Evolutionary conservation across 2,113 vertebrate genomes (phyloP).

Genomic region (Amazona guildingii): DNA sequence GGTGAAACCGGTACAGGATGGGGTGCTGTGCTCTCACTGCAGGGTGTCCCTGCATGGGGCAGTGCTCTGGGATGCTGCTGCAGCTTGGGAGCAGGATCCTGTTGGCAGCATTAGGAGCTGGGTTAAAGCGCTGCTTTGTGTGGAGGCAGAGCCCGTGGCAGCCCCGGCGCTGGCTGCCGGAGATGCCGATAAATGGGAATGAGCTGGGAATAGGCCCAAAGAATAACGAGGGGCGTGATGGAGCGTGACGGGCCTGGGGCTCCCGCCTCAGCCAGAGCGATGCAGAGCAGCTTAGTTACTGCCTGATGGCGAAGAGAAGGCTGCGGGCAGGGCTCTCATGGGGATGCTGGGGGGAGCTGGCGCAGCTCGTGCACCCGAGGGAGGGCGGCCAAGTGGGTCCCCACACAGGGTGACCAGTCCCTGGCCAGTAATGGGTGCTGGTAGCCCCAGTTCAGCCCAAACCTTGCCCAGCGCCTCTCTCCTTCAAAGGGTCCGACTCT

Average conservation of each 20-base stretch:
- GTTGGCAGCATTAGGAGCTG: background rate
- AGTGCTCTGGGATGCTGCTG: rapidly evolving
- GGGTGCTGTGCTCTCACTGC: background rate
- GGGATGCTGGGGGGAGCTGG: rapidly evolving
- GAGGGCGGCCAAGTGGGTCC: background rate
- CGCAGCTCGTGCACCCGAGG: rapidly evolving
- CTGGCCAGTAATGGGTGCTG: rapidly evolving
- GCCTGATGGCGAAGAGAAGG: background rate
- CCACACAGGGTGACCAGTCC: background rate
- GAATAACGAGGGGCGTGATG: background rate
- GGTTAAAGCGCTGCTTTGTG: background rate
- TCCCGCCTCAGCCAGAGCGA: background rate
- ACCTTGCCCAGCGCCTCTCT: background rate
- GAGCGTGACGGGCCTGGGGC: background rate
- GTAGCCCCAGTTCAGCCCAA: background rate
- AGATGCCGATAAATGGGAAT: background rate
- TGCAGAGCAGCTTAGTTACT: background rate
- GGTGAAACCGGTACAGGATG: rapidly evolving
- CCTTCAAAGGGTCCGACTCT: background rate
- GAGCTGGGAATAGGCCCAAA: background rate
- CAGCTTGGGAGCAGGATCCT: background rate
- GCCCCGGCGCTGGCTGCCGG: background rate
- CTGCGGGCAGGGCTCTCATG: background rate
- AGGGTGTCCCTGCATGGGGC: rapidly evolving
- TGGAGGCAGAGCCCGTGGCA: background rate